Conservation (phyloP, 2,113 vertebrate genomes). For the Hylia prasina region DNA sequence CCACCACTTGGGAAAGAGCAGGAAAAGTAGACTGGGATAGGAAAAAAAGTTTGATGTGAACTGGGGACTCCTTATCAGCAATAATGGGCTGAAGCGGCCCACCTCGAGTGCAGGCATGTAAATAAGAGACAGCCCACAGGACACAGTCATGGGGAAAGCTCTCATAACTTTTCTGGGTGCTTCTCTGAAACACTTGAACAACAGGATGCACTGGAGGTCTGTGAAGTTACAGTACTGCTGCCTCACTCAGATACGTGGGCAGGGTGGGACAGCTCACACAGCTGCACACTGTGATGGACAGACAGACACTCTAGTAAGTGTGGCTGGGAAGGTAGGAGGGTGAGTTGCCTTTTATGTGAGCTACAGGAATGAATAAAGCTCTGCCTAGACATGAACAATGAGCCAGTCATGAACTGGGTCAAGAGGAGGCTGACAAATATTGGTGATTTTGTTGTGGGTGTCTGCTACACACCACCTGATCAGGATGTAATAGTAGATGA, state of each 20-base stretch:
- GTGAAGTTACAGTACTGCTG: neutral
- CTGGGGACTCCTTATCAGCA: neutral
- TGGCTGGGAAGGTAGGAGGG: neutral
- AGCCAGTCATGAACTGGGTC: neutral
- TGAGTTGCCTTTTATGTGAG: neutral
- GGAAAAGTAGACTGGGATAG: neutral
- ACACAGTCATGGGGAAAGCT: neutral
- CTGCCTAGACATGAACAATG: neutral
- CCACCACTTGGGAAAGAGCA: neutral
- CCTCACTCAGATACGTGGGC: neutral
- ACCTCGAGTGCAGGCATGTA: accelerated
- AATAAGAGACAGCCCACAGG: neutral
- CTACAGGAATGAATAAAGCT: neutral
- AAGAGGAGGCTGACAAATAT: neutral
- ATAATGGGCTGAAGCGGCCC: neutral
- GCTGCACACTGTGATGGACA: neutral
- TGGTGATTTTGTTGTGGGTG: neutral
- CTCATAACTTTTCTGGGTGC: neutral
- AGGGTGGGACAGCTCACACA: neutral
- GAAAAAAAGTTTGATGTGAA: neutral
- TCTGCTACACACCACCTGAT: neutral
- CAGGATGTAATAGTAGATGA: neutral
- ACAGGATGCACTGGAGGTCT: neutral
- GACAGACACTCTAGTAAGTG: neutral
- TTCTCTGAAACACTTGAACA: neutral